These are phyloP conservation scores for Salminus brasiliensis DNA, from an alignment of 2,113 vertebrate species.

Conservation along the genomic window DNA sequence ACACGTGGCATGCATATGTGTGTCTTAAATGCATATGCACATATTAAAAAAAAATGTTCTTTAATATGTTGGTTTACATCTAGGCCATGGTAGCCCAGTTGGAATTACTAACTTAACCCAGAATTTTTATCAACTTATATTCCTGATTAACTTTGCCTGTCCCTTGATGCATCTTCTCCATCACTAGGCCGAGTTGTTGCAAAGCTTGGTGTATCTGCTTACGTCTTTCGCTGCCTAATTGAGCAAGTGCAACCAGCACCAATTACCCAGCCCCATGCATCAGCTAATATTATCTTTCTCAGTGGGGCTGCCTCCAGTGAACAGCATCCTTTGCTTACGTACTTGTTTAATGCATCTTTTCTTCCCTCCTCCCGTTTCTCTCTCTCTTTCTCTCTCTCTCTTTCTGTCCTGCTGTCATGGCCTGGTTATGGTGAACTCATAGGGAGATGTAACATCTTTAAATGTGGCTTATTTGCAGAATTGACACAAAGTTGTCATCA, in stretches of 20 bases:
- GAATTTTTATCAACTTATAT: too few relatives aligned
- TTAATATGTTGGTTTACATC: not conserved
- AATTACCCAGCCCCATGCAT: conserved; percentile 37
- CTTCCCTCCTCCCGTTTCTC: not conserved
- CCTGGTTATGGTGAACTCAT: conserved; percentile 14
- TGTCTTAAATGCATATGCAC: not conserved
- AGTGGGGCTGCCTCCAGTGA: conserved; percentile 28
- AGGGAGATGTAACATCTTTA: conserved; percentile 29
- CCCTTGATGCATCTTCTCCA: not conserved
- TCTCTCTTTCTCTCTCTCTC: not conserved
- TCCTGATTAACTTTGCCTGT: not conserved
- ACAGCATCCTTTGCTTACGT: conserved; percentile 46
- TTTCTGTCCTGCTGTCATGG: conserved; percentile 26
- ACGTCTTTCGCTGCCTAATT: conserved; percentile 34
- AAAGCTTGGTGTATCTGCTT: conserved; percentile 18
- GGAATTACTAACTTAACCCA: not conserved
- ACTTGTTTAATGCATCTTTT: conserved; percentile 27
- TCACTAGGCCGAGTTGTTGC: conserved; percentile 11
- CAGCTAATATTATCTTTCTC: conserved; percentile 48
- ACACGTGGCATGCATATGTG: conserved; percentile 10
- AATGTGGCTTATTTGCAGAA: conserved; percentile 37
- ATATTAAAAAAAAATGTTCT: not conserved
- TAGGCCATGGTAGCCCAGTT: not conserved
- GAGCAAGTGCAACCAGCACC: conserved; percentile 22
- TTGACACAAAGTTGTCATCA: conserved; percentile 13